Evolutionary conservation across 2,888 invertebrate species (phyloP).

Genomic region (Rhamnusium bicolor): DNA sequence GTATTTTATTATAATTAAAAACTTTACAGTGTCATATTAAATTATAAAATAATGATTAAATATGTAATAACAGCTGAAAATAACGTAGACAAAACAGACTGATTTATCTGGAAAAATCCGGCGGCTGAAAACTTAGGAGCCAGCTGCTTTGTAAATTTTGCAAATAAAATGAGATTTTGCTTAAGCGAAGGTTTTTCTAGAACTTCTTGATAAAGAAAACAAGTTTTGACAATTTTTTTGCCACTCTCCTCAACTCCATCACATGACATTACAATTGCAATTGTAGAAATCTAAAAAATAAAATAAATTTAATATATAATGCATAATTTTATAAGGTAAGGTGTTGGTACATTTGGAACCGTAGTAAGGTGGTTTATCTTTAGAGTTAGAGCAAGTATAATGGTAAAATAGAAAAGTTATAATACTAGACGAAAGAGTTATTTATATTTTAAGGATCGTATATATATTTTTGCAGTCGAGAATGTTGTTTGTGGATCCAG

Average conservation of each 20-base stretch:
- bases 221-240: constrained; percentile 36
- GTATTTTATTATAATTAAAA: neutral
- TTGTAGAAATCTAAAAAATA: constrained; percentile 43
- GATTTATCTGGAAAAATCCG: constrained; percentile 47
- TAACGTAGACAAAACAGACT: constrained; percentile 39
- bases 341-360: too few species aligned
- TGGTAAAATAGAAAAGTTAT: too few species aligned
- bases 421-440: too few species aligned
- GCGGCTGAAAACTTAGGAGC: constrained; percentile 47
- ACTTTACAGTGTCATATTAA: constrained; percentile 32
- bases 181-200: constrained; percentile 37
- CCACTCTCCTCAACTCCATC: constrained; percentile 43
- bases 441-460: too few species aligned
- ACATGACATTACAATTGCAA: constrained; percentile 43
- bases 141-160: constrained; percentile 34
- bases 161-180: constrained; percentile 39
- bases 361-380: too few species aligned
- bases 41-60: constrained; percentile 47
- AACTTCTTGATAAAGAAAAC: constrained; percentile 42
- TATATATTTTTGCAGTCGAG: too few species aligned
- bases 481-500: too few species aligned
- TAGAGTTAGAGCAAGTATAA: too few species aligned
- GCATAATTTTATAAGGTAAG: too few species aligned
- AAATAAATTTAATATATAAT: too few species aligned
- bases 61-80: constrained; percentile 46